A percentile compares a stretch with the other conserved stretches of the same genome.
phyloP scores from a whole-genome alignment of 1,140 invertebrate genomes.

The Metaphire vulgaris region DNA sequence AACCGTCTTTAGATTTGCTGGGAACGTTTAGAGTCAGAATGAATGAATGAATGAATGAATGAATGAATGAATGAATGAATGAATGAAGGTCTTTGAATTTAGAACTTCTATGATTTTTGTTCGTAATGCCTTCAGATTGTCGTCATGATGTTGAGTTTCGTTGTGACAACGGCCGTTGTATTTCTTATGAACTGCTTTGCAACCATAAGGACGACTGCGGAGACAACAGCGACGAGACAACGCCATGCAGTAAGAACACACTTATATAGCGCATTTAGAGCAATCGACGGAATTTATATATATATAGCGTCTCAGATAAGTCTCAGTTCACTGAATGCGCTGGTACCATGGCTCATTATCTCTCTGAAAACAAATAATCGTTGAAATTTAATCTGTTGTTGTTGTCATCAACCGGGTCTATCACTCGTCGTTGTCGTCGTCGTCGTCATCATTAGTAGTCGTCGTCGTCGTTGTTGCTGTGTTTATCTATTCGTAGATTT shows the following conservation, averaged over 20 bases:
- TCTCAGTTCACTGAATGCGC: too few relatives aligned
- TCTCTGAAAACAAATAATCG: too few relatives aligned
- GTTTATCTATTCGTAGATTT: background rate
- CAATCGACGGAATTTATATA: too few relatives aligned
- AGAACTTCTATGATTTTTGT: background rate
- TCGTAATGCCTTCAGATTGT: background rate
- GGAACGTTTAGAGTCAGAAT: background rate
- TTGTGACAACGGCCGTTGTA: constrained; percentile 3
- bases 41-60: background rate
- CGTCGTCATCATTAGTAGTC: too few relatives aligned
- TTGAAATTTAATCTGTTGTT: too few relatives aligned
- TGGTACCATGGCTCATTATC: too few relatives aligned
- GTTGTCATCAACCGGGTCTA: too few relatives aligned
- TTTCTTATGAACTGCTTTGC: background rate
- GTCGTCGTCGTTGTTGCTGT: too few relatives aligned
- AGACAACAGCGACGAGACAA: constrained; percentile 9
- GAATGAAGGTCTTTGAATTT: background rate
- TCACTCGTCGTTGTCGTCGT: too few relatives aligned
- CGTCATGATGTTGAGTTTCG: constrained; percentile 4
- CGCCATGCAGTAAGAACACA: background rate
- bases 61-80: background rate
- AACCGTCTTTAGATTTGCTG: too few relatives aligned
- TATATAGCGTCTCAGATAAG: too few relatives aligned
- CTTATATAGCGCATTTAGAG: too few relatives aligned
- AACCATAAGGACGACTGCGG: constrained; percentile 1